Evolutionary conservation across 2,797 vertebrate genomes (phyloP), one percentile per base, ranked within the genome.

Genomic region (Rhabdomys pumilio): DNA sequence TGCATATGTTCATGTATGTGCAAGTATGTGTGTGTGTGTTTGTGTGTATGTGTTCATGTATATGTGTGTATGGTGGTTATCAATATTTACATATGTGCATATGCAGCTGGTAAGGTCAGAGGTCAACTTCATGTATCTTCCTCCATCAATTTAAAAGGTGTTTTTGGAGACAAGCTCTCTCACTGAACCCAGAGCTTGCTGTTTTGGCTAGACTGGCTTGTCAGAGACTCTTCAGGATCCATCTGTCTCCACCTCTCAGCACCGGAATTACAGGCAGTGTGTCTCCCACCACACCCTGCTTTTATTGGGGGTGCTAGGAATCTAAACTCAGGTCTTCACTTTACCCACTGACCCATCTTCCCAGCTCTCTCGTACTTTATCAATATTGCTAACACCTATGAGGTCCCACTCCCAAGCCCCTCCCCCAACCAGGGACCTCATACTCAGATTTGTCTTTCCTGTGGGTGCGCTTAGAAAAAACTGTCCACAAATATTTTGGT

Each of bases 401-500:
- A 29, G 17, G 2, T 0, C 31, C 44, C 2, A 0, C 12, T 31
- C 50, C 13, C 47, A 83, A 24, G 26, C 14, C 7, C 4, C 2
- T 2, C 0, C 38, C 26, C 6, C 5, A 29, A 3, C 14, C 73
- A 55, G 61, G 47, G 20, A 80, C 12, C 5, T 69, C 47, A 41
- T 53, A 20, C 63, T n/a, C 65, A 19, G 10, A 13, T 29, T 59
- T 5, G 0, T 85, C 59, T 90, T 38, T 73, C 57, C 55, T 20
- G 2, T 9, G 1, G 8, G 15, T 26, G 17, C 11, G 50, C 17
- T 67, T 69, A 29, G 3, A 44, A 14, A 14, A 59, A 63, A 29
- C 29, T 34, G 29, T 83, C 90, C 41, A 26, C n/a, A 67, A n/a
- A 55, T 11, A 67, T 67, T 65, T 67, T 34, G 38, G 31, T 80